These are phyloP conservation scores for Lucifuga dentata DNA, from an alignment of 2,113 vertebrate genomes.

Conservation along the genomic window DNA sequence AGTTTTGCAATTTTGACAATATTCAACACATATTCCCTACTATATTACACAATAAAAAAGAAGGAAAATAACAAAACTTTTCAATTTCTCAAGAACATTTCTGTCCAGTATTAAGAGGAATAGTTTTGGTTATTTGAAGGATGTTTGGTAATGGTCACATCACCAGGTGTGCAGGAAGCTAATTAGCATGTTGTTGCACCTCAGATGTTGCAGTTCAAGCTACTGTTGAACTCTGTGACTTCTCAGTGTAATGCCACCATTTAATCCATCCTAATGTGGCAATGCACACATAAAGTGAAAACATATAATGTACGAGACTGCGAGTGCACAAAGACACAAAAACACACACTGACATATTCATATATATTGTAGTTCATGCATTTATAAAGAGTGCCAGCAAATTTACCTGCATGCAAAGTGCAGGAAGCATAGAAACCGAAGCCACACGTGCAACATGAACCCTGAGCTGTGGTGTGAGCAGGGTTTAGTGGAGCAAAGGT, in stretches of 20 bases:
- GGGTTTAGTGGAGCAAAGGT: constrained; percentile 51
- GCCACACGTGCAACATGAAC: not conserved
- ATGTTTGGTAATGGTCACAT: not conserved
- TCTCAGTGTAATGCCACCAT: not conserved
- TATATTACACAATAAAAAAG: too few species aligned
- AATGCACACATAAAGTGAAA: not conserved
- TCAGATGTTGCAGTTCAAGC: constrained; percentile 5
- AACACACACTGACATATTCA: not conserved
- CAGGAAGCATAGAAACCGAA: not conserved
- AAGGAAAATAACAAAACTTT: too few species aligned
- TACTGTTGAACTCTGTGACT: constrained; percentile 1
- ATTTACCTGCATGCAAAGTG: not conserved
- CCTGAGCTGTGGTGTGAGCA: constrained; percentile 35
- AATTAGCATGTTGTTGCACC: constrained; percentile 11
- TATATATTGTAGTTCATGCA: too few species aligned
- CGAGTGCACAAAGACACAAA: not conserved
- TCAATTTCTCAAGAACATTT: too few species aligned
- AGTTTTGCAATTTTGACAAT: too few species aligned
- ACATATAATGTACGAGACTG: too few species aligned
- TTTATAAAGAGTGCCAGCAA: too few species aligned
- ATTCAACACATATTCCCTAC: too few species aligned
- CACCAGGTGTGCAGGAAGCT: not conserved
- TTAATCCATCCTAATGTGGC: not conserved
- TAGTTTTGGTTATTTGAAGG: too few species aligned
- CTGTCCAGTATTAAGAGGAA: too few species aligned